Percentiles rank a stretch among this genome's conserved stretches.
phyloP scores from a whole-genome alignment of 1,140 invertebrate species.

The Drosophila quadrilineata region DNA sequence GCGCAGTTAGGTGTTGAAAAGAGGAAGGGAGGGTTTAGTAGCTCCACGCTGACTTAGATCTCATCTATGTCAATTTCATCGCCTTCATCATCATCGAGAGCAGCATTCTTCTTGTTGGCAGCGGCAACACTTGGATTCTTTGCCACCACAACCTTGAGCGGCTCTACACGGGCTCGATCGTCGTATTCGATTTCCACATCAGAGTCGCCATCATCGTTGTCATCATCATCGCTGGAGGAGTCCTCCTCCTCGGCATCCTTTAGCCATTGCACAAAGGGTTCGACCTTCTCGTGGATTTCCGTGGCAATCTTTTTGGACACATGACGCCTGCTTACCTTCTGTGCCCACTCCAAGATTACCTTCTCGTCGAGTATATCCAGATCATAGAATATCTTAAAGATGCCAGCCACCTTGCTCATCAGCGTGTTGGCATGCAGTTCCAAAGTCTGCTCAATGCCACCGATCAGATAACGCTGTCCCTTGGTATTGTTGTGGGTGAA shows the following conservation, averaged over 20 bases:
- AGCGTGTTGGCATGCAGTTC: conserved; percentile 90
- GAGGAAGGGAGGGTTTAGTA: too few species aligned
- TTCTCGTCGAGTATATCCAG: conserved; percentile 97
- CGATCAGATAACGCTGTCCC: conserved; percentile 96
- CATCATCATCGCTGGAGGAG: conserved; percentile 87
- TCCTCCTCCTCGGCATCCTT: conserved; percentile 98
- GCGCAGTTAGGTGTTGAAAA: too few species aligned
- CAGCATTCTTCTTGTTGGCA: conserved; percentile 82
- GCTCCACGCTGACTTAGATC: conserved; percentile 88
- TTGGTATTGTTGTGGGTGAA: conserved; percentile 94
- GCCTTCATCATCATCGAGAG: conserved; percentile 88
- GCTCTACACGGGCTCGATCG: conserved; percentile 89
- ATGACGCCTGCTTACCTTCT: conserved; percentile 96
- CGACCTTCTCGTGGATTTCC: conserved; percentile 95
- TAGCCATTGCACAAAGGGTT: conserved; percentile 97
- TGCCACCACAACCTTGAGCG: conserved; percentile 86
- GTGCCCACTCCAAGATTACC: conserved; percentile 95
- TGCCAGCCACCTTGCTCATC: conserved; percentile 93
- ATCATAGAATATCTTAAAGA: conserved; percentile 96
- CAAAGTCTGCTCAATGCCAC: conserved; percentile 97
- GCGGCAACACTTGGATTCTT: conserved; percentile 72
- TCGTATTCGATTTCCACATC: conserved; percentile 92
- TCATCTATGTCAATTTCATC: conserved; percentile 95
- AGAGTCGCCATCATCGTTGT: conserved; percentile 86
- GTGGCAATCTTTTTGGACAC: conserved; percentile 94